Conservation (phyloP, 2,888 invertebrate species). For the Idaea aversata region DNA sequence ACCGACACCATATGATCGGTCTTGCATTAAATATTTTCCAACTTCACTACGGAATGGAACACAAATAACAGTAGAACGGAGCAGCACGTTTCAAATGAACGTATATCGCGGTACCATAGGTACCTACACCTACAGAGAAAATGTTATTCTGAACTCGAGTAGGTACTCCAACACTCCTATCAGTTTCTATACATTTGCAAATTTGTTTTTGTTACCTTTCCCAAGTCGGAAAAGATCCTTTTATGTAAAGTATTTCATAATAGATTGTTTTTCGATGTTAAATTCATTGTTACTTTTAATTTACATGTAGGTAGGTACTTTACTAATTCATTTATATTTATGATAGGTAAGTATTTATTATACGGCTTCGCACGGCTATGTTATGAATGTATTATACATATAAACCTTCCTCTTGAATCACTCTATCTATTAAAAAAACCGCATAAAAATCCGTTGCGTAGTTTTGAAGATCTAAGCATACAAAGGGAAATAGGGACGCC, state of each 20-base stretch:
- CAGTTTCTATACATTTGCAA: constrained; percentile 26
- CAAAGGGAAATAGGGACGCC: no score
- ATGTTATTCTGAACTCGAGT: constrained; percentile 19
- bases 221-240: constrained; percentile 19
- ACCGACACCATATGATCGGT: constrained; percentile 20
- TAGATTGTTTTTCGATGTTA: not conserved
- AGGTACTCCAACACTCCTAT: constrained; percentile 10
- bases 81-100: constrained; percentile 35
- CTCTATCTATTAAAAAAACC: no score
- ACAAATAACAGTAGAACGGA: constrained; percentile 34
- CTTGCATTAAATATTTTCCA: constrained; percentile 35
- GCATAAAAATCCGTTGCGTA: no score
- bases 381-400: no score
- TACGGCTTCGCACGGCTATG: no score
- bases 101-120: constrained; percentile 19
- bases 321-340: not conserved
- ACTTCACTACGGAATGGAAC: constrained; percentile 31
- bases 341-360: no score
- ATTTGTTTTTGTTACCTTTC: constrained; percentile 24
- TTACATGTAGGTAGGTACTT: not conserved
- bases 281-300: not conserved
- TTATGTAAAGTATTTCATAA: constrained; percentile 22
- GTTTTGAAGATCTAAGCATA: no score
- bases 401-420: no score
- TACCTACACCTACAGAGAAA: constrained; percentile 11